Evolutionary conservation across 2,113 vertebrate genomes (phyloP).

Genomic region (Odobenus rosmarus): DNA sequence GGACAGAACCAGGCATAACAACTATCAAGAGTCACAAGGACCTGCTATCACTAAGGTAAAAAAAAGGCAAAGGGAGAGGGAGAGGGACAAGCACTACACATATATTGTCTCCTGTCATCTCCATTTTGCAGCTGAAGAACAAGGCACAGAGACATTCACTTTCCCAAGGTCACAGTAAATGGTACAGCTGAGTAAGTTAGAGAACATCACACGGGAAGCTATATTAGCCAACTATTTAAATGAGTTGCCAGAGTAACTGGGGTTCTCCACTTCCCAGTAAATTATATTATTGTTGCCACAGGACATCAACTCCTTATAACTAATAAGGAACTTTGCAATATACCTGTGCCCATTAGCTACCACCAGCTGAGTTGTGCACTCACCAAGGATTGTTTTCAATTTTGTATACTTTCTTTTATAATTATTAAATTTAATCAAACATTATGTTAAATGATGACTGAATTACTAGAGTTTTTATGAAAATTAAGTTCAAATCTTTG

Average conservation of each 20-base stretch:
- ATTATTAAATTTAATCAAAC: neutral
- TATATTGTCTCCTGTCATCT: neutral
- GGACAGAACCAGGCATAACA: neutral
- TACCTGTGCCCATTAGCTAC: neutral
- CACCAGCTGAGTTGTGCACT: neutral
- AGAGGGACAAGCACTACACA: neutral
- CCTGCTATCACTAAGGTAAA: neutral
- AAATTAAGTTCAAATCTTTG: constrained; percentile 10
- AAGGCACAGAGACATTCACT: neutral
- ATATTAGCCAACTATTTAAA: neutral
- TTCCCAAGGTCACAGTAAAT: neutral
- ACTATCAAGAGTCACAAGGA: neutral
- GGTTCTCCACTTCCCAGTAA: neutral
- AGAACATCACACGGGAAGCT: neutral
- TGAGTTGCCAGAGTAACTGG: neutral
- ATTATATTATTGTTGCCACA: no score
- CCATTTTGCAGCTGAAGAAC: neutral
- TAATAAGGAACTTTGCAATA: neutral
- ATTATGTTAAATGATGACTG: neutral
- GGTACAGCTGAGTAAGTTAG: neutral
- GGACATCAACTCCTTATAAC: neutral
- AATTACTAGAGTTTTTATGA: neutral
- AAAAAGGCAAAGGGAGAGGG: neutral
- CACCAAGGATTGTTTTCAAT: neutral
- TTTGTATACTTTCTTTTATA: neutral